A percentile compares a stretch with the other conserved stretches of the same genome.
Evolutionary conservation across 2,888 invertebrate species (phyloP).

Genomic region (Parasteatoda lunata): DNA sequence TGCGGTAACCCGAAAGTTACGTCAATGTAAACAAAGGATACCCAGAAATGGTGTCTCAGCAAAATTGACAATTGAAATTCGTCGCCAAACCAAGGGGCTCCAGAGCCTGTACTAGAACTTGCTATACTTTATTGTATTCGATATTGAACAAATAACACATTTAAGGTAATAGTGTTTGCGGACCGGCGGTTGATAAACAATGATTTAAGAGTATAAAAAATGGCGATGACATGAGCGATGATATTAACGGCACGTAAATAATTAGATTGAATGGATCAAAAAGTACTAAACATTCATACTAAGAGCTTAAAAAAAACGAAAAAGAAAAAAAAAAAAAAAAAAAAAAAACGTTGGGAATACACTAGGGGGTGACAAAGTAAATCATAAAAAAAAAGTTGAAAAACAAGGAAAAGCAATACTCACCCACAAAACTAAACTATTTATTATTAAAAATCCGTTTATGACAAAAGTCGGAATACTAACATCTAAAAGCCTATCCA

Average conservation of each 20-base stretch:
- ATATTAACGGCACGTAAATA: too few species aligned
- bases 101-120: not conserved
- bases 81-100: too few species aligned
- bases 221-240: not conserved
- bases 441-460: slow-evolving; percentile 16
- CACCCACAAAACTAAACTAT: slow-evolving; percentile 38
- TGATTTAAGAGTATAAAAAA: too few species aligned
- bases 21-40: too few species aligned
- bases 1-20: too few species aligned
- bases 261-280: too few species aligned
- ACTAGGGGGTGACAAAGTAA: too few species aligned
- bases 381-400: too few species aligned
- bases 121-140: not conserved
- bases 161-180: not conserved
- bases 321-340: too few species aligned
- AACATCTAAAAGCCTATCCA: slow-evolving; percentile 15
- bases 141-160: not conserved
- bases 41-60: too few species aligned
- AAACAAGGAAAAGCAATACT: not conserved
- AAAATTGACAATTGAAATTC: too few species aligned
- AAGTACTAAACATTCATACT: not conserved
- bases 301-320: not conserved
- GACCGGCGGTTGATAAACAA: not conserved
- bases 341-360: too few species aligned
- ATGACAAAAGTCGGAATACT: slow-evolving; percentile 13